Evolutionary conservation across 92 coral and sea anemone species (phyloP).

Genomic region (Porites evermanni): DNA sequence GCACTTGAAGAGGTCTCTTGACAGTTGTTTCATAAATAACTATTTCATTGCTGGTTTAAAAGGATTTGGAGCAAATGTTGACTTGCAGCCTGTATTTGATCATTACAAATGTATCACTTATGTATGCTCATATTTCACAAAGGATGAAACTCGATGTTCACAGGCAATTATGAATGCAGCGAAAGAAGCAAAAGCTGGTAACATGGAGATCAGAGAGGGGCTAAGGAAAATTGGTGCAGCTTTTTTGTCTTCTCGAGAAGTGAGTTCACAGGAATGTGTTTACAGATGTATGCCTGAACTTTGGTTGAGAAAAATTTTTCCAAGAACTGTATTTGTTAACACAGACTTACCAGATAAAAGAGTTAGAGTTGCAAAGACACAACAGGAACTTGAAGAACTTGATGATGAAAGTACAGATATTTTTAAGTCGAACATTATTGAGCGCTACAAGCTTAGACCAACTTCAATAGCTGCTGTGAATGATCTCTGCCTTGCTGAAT

Average conservation of each 20-base stretch:
- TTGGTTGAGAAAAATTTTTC: too few relatives aligned
- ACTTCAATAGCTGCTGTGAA: slow-evolving; percentile 23
- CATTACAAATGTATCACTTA: too few relatives aligned
- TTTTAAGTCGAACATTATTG: too few relatives aligned
- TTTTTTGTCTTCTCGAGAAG: slow-evolving; percentile 57
- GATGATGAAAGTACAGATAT: not conserved
- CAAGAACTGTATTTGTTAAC: slow-evolving; percentile 50
- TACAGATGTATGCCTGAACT: too few relatives aligned
- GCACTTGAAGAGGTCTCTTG: too few relatives aligned
- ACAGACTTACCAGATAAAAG: slow-evolving; percentile 49
- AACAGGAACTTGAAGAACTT: slow-evolving; percentile 33
- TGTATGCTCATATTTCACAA: too few relatives aligned
- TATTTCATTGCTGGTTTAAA: slow-evolving; percentile 55
- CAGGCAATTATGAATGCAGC: too few relatives aligned
- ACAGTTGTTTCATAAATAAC: slow-evolving; percentile 29
- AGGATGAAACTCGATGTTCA: too few relatives aligned
- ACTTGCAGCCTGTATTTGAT: too few relatives aligned
- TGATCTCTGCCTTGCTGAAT: not conserved
- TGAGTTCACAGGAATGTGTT: slow-evolving; percentile 56
- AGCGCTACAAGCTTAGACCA: slow-evolving; percentile 9
- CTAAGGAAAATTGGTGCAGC: slow-evolving; percentile 45
- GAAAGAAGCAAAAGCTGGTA: not conserved
- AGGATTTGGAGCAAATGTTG: not conserved
- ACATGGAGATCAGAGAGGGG: slow-evolving; percentile 23
- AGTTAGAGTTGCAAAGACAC: slow-evolving; percentile 20